These are phyloP conservation scores for Hypomecis atomaria DNA, from an alignment of 2,888 invertebrate genomes.

Conservation along the genomic window DNA sequence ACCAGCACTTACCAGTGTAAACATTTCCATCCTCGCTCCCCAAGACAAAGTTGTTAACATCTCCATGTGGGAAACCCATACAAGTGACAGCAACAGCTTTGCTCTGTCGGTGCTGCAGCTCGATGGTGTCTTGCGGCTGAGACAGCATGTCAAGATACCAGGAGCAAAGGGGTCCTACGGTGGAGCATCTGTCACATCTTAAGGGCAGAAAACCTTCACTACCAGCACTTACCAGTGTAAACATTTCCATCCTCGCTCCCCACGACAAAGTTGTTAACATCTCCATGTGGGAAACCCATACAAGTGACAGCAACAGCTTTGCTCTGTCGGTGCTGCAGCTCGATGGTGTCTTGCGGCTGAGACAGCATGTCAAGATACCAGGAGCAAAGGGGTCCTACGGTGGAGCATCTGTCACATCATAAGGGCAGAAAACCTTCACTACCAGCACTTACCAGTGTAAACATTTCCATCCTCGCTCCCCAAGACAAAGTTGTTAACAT, in stretches of 20 bases:
- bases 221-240: conserved; percentile 90
- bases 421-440: background rate
- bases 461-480: conserved; percentile 98
- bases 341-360: conserved; percentile 97
- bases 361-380: conserved; percentile 99
- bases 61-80: conserved; percentile 95
- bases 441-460: conserved; percentile 90
- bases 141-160: too few species aligned
- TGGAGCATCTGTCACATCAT: too few species aligned
- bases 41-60: conserved; percentile 98
- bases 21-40: conserved; percentile 98
- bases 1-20: conserved; percentile 90
- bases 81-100: conserved; percentile 96
- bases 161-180: too few species aligned
- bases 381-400: conserved; percentile 98
- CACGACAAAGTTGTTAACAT: conserved; percentile 98
- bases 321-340: conserved; percentile 94
- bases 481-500: conserved; percentile 98
- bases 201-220: background rate
- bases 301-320: conserved; percentile 96
- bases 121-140: conserved; percentile 97
- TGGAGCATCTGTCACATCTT: too few species aligned
- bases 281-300: conserved; percentile 95
- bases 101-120: conserved; percentile 94
- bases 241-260: conserved; percentile 98